Percentiles rank a stretch among this genome's conserved stretches.
Evolutionary conservation across 2,888 invertebrate species (phyloP).

Genomic region (Aplocera efformata): DNA sequence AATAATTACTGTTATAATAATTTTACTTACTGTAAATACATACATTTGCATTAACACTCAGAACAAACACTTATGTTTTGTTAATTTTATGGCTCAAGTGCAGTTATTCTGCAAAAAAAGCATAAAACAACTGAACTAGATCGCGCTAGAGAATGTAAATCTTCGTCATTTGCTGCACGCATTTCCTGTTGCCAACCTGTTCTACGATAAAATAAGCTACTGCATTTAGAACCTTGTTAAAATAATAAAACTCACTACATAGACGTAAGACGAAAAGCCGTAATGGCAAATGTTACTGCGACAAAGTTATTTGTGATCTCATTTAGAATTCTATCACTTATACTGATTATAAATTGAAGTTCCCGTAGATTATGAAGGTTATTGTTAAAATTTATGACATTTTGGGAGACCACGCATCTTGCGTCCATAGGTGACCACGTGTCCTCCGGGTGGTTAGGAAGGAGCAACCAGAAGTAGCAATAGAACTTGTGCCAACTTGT

Average conservation of each 20-base stretch:
- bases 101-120: conserved; percentile 25
- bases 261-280: neutral
- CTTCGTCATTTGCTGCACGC: conserved; percentile 66
- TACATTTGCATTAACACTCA: too few species aligned
- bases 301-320: neutral
- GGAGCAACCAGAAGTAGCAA: too few species aligned
- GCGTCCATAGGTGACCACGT: too few species aligned
- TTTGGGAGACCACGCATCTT: too few species aligned
- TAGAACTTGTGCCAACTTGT: too few species aligned
- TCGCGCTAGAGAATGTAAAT: conserved; percentile 51
- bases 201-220: conserved; percentile 30
- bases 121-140: conserved; percentile 34
- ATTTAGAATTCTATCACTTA: neutral
- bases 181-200: conserved; percentile 54
- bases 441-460: too few species aligned
- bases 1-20: too few species aligned
- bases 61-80: too few species aligned
- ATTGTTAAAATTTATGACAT: too few species aligned
- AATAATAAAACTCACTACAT: neutral
- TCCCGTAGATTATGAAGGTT: too few species aligned
- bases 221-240: neutral
- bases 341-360: too few species aligned
- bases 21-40: too few species aligned
- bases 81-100: conserved; percentile 5
- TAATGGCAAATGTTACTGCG: neutral